A percentile compares a stretch with the other conserved stretches of the same genome.
Evolutionary conservation across 2,113 vertebrate genomes (phyloP).

Genomic region (Otis tarda): DNA sequence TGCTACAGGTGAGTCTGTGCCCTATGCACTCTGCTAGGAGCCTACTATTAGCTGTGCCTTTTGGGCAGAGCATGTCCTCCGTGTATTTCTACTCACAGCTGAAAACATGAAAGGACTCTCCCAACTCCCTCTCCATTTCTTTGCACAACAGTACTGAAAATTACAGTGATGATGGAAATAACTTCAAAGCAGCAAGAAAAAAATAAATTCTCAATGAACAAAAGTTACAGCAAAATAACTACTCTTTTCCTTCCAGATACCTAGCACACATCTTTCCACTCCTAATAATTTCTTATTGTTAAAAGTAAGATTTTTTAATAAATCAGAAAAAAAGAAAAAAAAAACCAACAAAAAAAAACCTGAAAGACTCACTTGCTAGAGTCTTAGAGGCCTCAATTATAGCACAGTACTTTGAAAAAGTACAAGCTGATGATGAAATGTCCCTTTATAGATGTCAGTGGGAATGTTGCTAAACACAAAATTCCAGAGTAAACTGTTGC

Average conservation of each 20-base stretch:
- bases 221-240: neutral
- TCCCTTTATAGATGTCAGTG: neutral
- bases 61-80: neutral
- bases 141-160: constrained; percentile 29
- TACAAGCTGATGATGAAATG: neutral
- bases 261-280: neutral
- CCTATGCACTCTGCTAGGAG: neutral
- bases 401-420: neutral
- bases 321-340: neutral
- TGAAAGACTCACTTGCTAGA: neutral
- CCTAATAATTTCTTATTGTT: neutral
- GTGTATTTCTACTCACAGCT: neutral
- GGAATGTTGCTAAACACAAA: neutral
- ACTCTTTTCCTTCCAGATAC: neutral
- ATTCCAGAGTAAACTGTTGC: neutral
- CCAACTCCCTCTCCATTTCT: neutral
- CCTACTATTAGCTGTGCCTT: neutral
- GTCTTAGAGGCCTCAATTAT: neutral
- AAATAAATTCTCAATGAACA: constrained; percentile 25
- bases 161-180: constrained; percentile 46
- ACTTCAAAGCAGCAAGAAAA: constrained; percentile 53
- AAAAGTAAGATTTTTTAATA: neutral
- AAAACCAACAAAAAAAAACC: neutral
- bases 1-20: neutral
- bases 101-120: constrained; percentile 48